Base-by-base conservation (phyloP, 2,113 vertebrate species). In the Etheostoma cragini region DNA sequence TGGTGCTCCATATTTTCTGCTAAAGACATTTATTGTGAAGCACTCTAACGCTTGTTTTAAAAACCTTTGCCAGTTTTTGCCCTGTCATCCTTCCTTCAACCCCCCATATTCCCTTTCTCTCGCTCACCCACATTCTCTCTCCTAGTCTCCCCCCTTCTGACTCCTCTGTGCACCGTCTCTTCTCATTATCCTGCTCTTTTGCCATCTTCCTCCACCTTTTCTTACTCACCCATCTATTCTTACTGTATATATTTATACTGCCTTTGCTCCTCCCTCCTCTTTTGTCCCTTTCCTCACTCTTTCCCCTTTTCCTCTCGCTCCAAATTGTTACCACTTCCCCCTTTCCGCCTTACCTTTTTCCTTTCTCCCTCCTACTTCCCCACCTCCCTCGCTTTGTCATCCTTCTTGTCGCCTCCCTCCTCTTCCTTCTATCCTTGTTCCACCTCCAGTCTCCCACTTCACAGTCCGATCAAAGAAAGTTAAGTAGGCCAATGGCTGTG, bases 401-500 rank as follows among this genome's bases (percentile, higher is more conserved):
- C 62, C n/a, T 72, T 61, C 42, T 60, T 3, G 45, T 74, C 42
- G 1, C 49, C 50, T 47, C 14, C 70, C 24, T 71, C 73, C 6
- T 76, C 71, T 21, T 52, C 70, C 15, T 45, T 26, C 30, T 19
- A 30, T 52, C 5, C 69, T 19, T 21, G 11, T 72, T 71, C 53
- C 73, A 82, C 80, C 68, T 65, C 62, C 8, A 17, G 57, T 76
- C 77, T 82, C 76, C 56, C 66, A 63, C 84, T 80, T 82, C 68
- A 62, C 72, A 75, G 60, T 74, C 73, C 83, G 82, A 93, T 94
- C 90, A 94, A 89, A 91, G 76, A 83, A 47, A 83, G 71, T 82
- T 64, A 94, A 88, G 77, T 88, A 91, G 92, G 90, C 70, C 86
- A 88, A 81, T 76, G 81, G 56, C 69, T 76, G 70, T 70, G 78